These are phyloP conservation scores for Stratiolaelaps scimitus DNA, from an alignment of 1,140 invertebrate genomes.

Conservation along the genomic window DNA sequence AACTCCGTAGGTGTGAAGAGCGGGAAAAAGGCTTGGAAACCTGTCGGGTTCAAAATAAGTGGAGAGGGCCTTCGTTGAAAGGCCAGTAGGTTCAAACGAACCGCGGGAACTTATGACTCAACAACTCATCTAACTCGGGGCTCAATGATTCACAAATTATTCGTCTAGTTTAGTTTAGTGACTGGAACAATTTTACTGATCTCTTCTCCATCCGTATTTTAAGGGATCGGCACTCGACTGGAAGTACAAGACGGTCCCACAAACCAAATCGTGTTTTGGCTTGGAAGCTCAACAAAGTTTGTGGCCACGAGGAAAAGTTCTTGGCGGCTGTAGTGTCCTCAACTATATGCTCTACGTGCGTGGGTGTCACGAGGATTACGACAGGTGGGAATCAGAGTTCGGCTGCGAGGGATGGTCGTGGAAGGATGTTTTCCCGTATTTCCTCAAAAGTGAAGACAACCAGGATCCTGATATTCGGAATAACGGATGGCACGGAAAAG, in stretches of 20 bases:
- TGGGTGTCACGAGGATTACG: conserved; percentile 81
- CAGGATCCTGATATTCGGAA: conserved; percentile 63
- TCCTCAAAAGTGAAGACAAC: conserved; percentile 58
- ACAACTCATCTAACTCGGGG: too few relatives aligned
- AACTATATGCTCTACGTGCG: conserved; percentile 92
- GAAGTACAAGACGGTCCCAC: conserved; percentile 52
- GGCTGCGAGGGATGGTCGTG: conserved; percentile 83
- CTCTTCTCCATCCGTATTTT: not conserved
- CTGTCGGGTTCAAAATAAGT: too few relatives aligned
- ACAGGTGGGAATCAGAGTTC: conserved; percentile 66
- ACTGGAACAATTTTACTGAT: too few relatives aligned
- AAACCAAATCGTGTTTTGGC: conserved; percentile 41
- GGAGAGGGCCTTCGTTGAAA: too few relatives aligned
- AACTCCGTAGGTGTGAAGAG: too few relatives aligned
- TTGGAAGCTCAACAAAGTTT: conserved; percentile 35
- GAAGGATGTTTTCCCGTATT: conserved; percentile 58
- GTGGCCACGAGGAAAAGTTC: conserved; percentile 38
- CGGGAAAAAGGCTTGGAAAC: too few relatives aligned
- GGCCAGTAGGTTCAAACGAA: too few relatives aligned
- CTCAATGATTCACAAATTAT: too few relatives aligned
- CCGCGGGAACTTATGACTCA: too few relatives aligned
- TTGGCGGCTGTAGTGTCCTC: conserved; percentile 72
- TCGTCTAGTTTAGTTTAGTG: too few relatives aligned
- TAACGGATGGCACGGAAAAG: conserved; percentile 44
- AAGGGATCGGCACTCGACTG: conserved; percentile 51